Evolutionary conservation across 92 coral and sea anemone genomes (phyloP), one percentile per base, ranked within the genome.

Genomic region (Phenganax stokvisi): DNA sequence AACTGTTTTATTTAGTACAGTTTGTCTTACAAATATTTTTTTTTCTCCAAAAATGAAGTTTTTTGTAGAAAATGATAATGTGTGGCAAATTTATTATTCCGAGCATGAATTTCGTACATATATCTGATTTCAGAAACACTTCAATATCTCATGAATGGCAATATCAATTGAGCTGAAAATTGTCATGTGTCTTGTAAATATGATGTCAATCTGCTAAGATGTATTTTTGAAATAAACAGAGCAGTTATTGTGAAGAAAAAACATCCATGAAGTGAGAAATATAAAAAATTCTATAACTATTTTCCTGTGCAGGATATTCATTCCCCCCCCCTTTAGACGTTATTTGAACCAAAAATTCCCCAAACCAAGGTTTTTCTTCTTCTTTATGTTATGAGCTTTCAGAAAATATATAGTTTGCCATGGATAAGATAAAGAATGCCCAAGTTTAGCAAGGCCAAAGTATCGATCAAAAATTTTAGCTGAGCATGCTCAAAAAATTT

Each of bases 391-490:
- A 52, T 72, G 8, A 31, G 53, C 74, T 69, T 69, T 69, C 74
- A 30, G 16, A 69, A 69, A 69, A 69, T 69, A 69, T 69, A 72
- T 72, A 72, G 77, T 51, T 72, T 72, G 58, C 77, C 77, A 27
- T 47, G 13, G 8, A 4, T 72, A 52, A 31, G 27, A 51, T 0
- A 9, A 70, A 0, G 27, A 70, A 10, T 9, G 1, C 9, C 16
- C 31, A 7, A 7, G 74, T 70, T 70, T 70, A 6, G 12, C 28
- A 53, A 59, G 12, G 6, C 10, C 0, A 27, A 70, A 25, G 15
- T 70, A 27, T 27, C 1, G 51, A 12, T 6, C 29, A 51, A 9
- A 17, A 28, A n/a, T 17, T 69, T 51, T 8, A 8, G 5, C n/a
- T 11, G 15, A 69, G 29, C 17, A 7, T 12, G 47, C 10, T 7